Conservation (phyloP, 2,113 vertebrate genomes). For the Chascanopsetta lugubris region DNA sequence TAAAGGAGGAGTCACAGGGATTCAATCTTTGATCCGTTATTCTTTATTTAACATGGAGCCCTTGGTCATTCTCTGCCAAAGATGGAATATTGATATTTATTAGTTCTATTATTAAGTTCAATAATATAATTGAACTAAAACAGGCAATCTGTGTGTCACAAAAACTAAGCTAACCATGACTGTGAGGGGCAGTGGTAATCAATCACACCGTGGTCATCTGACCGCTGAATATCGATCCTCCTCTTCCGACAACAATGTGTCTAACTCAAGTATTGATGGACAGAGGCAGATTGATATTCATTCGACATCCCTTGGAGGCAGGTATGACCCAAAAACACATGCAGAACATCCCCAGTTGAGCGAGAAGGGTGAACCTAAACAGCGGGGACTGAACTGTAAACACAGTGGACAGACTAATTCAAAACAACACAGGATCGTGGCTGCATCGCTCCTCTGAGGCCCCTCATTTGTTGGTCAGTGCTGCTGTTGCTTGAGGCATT, state of each 20-base stretch:
- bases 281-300: conserved; percentile 28
- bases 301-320: conserved; percentile 55
- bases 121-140: neutral
- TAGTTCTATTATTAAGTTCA: neutral
- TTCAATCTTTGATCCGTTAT: conserved; percentile 60
- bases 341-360: conserved; percentile 1
- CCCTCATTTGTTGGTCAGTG: neutral
- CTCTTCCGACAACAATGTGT: conserved; percentile 50
- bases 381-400: neutral
- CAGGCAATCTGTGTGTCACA: conserved; percentile 19
- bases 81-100: neutral
- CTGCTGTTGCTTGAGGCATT: conserved; percentile 31
- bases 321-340: conserved; percentile 47
- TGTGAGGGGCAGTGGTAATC: conserved; percentile 43
- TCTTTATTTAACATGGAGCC: conserved; percentile 18
- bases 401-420: conserved; percentile 16
- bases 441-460: neutral
- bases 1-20: conserved; percentile 59
- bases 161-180: conserved; percentile 36
- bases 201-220: conserved; percentile 47
- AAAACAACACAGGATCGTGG: conserved; percentile 15
- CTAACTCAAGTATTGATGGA: conserved; percentile 54
- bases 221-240: conserved; percentile 61
- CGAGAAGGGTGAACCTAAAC: conserved; percentile 15
- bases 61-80: conserved; percentile 33